Evolutionary conservation across 2,113 vertebrate species (phyloP).

Genomic region (Mesembrinibis cayennensis): DNA sequence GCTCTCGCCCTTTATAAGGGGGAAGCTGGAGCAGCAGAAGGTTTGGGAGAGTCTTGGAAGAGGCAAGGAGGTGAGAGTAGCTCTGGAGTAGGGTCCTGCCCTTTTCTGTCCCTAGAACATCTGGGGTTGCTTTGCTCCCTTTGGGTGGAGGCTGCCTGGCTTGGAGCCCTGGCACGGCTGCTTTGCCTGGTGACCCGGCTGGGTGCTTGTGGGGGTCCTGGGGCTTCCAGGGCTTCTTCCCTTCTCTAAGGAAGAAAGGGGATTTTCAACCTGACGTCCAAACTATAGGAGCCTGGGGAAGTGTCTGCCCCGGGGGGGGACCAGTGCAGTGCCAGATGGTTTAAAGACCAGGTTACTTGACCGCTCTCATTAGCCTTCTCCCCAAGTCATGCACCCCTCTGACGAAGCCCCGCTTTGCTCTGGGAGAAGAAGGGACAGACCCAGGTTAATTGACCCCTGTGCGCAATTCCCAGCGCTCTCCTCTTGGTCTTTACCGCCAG

Average conservation of each 20-base stretch:
- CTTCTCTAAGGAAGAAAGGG: neutral
- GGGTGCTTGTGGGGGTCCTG: neutral
- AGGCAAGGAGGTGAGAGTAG: neutral
- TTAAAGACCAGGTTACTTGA: neutral
- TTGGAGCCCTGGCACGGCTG: neutral
- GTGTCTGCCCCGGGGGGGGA: neutral
- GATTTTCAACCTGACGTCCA: neutral
- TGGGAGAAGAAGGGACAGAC: neutral
- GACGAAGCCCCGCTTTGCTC: neutral
- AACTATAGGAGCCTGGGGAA: neutral
- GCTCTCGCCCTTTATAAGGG: neutral
- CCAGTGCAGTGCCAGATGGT: rapidly evolving
- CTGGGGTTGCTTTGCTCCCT: neutral
- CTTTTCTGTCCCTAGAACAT: neutral
- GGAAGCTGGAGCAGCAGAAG: neutral
- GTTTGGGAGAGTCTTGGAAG: neutral
- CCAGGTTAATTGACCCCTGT: rapidly evolving
- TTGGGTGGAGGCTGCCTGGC: neutral
- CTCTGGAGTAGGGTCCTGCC: neutral
- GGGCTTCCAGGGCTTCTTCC: neutral
- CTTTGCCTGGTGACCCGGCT: neutral
- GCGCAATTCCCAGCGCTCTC: rapidly evolving
- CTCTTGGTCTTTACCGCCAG: neutral
- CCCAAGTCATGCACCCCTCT: neutral
- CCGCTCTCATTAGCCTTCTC: neutral